Evolutionary conservation across 2,888 invertebrate genomes (phyloP).

Genomic region (Marronus borbonicus): DNA sequence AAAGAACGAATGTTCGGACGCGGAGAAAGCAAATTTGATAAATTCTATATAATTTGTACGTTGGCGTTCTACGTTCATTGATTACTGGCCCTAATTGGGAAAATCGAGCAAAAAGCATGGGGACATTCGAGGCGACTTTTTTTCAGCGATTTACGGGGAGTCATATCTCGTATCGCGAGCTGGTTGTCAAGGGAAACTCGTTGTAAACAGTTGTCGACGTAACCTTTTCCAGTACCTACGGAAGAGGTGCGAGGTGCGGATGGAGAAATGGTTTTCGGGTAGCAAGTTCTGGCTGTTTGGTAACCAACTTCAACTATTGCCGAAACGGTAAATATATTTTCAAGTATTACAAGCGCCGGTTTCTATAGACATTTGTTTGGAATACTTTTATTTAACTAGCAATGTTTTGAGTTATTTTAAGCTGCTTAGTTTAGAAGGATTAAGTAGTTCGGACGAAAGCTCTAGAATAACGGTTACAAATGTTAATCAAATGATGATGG

Average conservation of each 20-base stretch:
- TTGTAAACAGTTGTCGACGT: constrained; percentile 49
- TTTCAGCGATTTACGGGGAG: too few relatives aligned
- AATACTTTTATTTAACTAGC: not conserved
- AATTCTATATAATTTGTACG: not conserved
- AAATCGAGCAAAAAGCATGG: constrained; percentile 24
- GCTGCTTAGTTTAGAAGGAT: not conserved
- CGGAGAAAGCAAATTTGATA: not conserved
- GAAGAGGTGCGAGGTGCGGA: constrained; percentile 64
- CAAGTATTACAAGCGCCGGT: not conserved
- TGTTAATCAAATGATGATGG: not conserved
- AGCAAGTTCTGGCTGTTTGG: constrained; percentile 93
- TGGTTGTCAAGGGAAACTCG: constrained; percentile 50
- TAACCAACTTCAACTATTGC: constrained; percentile 88
- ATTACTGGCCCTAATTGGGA: constrained; percentile 30
- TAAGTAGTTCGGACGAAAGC: not conserved
- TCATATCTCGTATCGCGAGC: constrained; percentile 36
- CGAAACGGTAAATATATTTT: constrained; percentile 79
- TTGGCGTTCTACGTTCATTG: constrained; percentile 31
- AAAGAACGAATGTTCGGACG: too few relatives aligned
- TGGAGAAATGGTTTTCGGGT: constrained; percentile 96
- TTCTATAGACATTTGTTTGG: not conserved
- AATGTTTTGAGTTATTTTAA: not conserved
- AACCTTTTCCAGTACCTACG: constrained; percentile 54
- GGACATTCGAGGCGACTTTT: constrained; percentile 11
- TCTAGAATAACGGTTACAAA: not conserved